Evolutionary conservation across 2,888 invertebrate species (phyloP), one percentile per base, ranked within the genome.

Genomic region (Polydesmus complanatus): DNA sequence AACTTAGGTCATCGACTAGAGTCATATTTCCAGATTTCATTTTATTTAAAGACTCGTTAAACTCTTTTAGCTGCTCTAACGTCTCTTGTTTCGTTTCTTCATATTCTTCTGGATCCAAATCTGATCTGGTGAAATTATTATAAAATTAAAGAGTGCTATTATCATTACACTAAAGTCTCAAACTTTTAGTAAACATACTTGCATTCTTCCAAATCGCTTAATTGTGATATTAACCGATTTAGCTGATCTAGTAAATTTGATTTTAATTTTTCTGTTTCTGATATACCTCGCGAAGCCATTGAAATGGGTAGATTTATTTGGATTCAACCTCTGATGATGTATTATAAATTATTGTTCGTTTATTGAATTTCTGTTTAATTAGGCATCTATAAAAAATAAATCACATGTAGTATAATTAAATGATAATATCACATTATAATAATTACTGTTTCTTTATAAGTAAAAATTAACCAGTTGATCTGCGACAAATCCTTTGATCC

Each of bases 191-290:
- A 23, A 19, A 65, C 73, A 70, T 73, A 85, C 85, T 78, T 81
- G 78, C 80, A 81, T 68, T 81, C 80, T 70, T 86, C 85, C 63
- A 86, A 74, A 72, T 86, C 86, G 54, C 79, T 75, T 54, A 86
- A 70, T 70, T 86, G 85, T 68, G 82, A 80, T 52, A 86, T 78
- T 54, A 86, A 72, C 63, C 85, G 74, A 65, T 83, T 82, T 54
- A 85, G 70, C 69, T 85, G 85, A 67, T 80, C 80, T 70, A 83
- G 81, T 47, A 85, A 70, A 72, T 85, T 85, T 65, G 80, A 74
- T 66, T 78, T 78, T 37, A 85, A 71, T 68, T 78, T 80, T 63
- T 80, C 78, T 8, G 82, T 85, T 74, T 84, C 84, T 54, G 74
- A 74, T 73, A 77, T 76, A 48, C 81, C 81, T 66, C 78, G 73